Conservation (phyloP, 2,113 vertebrate species). For the Lagopus muta region DNA sequence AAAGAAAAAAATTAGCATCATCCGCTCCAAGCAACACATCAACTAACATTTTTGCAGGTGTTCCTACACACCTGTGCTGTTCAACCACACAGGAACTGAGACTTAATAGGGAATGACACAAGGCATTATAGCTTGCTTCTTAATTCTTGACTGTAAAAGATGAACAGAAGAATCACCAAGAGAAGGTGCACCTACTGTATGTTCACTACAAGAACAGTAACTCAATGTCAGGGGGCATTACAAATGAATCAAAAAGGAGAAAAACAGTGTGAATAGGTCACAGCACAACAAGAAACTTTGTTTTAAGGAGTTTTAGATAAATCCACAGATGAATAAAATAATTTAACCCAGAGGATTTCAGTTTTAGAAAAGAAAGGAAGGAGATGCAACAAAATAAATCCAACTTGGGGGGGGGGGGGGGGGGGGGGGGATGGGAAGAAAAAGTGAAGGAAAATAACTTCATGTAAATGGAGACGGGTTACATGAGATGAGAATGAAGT, state of each 20-base stretch:
- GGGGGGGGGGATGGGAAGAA: too few relatives aligned
- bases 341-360: not conserved
- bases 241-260: not conserved
- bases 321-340: not conserved
- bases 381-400: not conserved
- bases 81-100: not conserved
- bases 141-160: not conserved
- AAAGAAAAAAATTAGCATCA: not conserved
- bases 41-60: not conserved
- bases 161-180: not conserved
- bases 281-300: not conserved
- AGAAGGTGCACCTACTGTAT: not conserved
- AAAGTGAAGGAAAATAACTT: not conserved
- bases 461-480: not conserved
- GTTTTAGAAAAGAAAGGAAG: not conserved
- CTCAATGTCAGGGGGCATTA: not conserved
- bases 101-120: fast-evolving
- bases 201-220: not conserved
- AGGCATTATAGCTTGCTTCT: not conserved
- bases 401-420: fast-evolving
- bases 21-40: not conserved
- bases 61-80: not conserved
- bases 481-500: not conserved
- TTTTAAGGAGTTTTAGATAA: not conserved
- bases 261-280: not conserved